phyloP scores from a whole-genome alignment of 2,888 invertebrate species.

The Drosophila atroscutellata region DNA sequence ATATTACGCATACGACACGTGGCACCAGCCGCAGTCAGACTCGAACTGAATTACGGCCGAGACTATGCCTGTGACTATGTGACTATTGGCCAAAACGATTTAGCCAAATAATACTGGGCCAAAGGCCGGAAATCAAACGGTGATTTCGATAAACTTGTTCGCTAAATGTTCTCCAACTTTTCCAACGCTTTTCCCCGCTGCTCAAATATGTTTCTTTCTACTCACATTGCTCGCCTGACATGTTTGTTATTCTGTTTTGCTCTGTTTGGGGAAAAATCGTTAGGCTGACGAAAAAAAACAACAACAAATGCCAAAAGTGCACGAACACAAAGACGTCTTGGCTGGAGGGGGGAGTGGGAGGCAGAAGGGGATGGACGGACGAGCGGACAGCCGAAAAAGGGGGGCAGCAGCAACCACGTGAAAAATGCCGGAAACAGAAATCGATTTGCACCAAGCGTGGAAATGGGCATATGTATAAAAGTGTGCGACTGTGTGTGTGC shows the following conservation, averaged over 20 bases:
- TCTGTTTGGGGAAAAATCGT: constrained; percentile 76
- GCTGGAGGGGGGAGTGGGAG: background rate
- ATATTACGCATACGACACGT: constrained; percentile 72
- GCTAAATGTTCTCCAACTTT: constrained; percentile 31
- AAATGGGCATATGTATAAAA: constrained; percentile 41
- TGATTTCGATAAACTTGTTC: constrained; percentile 52
- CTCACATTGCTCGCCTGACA: constrained; percentile 36
- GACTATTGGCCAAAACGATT: constrained; percentile 5
- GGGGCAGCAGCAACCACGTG: constrained; percentile 78
- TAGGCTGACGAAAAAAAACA: constrained; percentile 53
- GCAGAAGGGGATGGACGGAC: constrained; percentile 32
- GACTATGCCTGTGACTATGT: background rate
- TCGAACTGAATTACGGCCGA: constrained; percentile 52
- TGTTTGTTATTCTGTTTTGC: constrained; percentile 45
- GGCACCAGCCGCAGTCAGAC: constrained; percentile 56
- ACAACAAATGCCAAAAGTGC: constrained; percentile 72
- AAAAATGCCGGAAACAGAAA: constrained; percentile 85
- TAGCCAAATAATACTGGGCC: constrained; percentile 36
- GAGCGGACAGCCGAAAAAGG: constrained; percentile 20
- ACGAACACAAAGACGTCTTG: constrained; percentile 51
- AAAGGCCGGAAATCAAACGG: constrained; percentile 65
- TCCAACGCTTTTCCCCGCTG: constrained; percentile 16
- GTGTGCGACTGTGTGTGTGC: constrained; percentile 17
- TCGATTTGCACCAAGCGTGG: constrained; percentile 77
- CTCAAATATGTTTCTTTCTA: constrained; percentile 7